Conservation (phyloP, 1,140 invertebrate genomes). For the Agrilus planipennis region DNA sequence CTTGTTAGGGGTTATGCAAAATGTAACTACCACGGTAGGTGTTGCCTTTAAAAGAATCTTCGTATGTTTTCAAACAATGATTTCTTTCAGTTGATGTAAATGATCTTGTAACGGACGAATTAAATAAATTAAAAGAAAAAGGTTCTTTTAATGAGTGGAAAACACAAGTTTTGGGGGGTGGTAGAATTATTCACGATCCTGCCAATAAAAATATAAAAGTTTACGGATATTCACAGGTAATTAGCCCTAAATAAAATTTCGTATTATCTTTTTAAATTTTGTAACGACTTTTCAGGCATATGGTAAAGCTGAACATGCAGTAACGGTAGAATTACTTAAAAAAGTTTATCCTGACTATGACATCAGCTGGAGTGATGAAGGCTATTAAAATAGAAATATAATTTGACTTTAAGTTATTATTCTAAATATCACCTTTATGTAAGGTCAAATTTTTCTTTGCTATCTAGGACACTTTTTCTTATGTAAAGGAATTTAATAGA, state of each 20-base stretch:
- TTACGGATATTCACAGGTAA: conserved; percentile 75
- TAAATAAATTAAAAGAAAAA: conserved; percentile 39
- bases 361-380: conserved; percentile 70
- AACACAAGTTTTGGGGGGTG: conserved; percentile 54
- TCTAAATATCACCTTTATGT: too few relatives aligned
- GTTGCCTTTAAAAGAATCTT: neutral
- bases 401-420: too few relatives aligned
- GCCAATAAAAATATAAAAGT: conserved; percentile 64
- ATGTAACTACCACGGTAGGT: conserved; percentile 55
- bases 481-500: too few relatives aligned
- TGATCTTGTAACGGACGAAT: conserved; percentile 41
- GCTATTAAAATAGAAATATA: conserved; percentile 62
- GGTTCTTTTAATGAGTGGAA: conserved; percentile 34
- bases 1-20: conserved; percentile 64
- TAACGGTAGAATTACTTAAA: conserved; percentile 60
- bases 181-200: conserved; percentile 67
- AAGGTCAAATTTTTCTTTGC: too few relatives aligned
- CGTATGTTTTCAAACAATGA: neutral
- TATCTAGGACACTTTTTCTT: too few relatives aligned
- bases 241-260: neutral
- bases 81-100: conserved; percentile 51
- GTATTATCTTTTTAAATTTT: conserved; percentile 37
- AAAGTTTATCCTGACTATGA: conserved; percentile 60
- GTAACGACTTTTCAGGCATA: conserved; percentile 59
- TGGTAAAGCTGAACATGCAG: conserved; percentile 73